Evolutionary conservation across 2,888 invertebrate species (phyloP).

Genomic region (Tetranychus piercei): DNA sequence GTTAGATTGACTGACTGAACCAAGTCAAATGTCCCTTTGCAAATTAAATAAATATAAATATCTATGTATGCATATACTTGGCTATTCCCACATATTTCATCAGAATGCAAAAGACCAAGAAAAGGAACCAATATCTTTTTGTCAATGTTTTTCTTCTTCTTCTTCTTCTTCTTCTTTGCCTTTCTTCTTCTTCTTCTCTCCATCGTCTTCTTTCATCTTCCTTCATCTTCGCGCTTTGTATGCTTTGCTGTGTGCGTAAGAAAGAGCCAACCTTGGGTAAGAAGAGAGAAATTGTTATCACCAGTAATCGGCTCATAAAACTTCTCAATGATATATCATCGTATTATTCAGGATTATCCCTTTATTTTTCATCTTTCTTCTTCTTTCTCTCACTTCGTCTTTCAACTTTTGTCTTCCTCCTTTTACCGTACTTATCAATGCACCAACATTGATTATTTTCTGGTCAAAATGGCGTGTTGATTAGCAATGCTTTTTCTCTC

Average conservation of each 20-base stretch:
- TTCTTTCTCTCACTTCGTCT: not conserved
- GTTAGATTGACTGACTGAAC: not conserved
- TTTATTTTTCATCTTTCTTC: not conserved
- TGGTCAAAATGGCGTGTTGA: not conserved
- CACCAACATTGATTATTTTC: not conserved
- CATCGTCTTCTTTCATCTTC: not conserved
- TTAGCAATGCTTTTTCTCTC: not conserved
- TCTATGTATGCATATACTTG: not conserved
- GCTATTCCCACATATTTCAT: not conserved
- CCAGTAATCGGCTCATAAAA: slow-evolving; percentile 1
- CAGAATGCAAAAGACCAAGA: not conserved
- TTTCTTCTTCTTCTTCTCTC: not conserved
- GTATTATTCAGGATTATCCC: not conserved
- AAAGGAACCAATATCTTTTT: not conserved
- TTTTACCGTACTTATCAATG: not conserved
- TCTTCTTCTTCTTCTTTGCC: not conserved
- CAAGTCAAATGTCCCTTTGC: too few relatives aligned
- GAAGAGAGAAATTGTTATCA: not conserved
- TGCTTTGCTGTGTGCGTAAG: not conserved
- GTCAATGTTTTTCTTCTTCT: not conserved
- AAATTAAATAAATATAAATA: too few relatives aligned
- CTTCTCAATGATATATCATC: not conserved
- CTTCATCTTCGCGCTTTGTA: not conserved
- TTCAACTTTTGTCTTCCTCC: not conserved
- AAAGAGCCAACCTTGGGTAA: not conserved